Evolutionary conservation across 2,888 invertebrate species (phyloP), one percentile per base, ranked within the genome.

Genomic region (Scaptomyza parva): DNA sequence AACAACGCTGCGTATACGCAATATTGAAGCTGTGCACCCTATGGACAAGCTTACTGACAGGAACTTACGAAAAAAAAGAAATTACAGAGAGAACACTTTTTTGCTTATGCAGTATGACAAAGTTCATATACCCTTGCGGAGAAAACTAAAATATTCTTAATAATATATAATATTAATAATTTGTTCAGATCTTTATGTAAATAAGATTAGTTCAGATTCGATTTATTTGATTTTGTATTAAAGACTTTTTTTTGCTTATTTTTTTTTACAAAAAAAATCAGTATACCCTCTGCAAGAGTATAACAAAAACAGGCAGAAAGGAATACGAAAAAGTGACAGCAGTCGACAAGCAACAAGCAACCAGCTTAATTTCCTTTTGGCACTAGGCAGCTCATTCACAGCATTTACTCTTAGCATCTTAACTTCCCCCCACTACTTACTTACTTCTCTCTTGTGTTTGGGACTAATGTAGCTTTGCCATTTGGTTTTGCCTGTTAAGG

Each of bases 341-440:
- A 28, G 39, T 9, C 43, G 45, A 40, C 47, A 40, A 37, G 76
- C 78, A 75, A 70, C 71, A 80, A 62, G 62, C 59, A 44, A 64
- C 51, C 53, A 68, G 55, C 72, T 62, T 85, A 70, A 78, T 80
- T 78, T 64, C 40, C 44, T 63, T 70, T 66, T 70, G 58, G 41
- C 48, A 44, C n/a, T 20, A 18, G 33, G n/a, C 47, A 33, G n/a
- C 9, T 45, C 26, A 12, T 12, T 5, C 12, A 12, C 45, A 17
- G 17, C 8, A 2, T 8, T 18, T 20, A 20, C 12, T 8, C 4
- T 26, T 17, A 12, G 26, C 26, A 24, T 30, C 22, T 17, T 12
- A 22, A 11, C 18, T 40, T 37, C 26, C 30, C 1, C 1, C 24
- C 24, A 24, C 24, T 1, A 24, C 37, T 20, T 18, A 24, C 17